Evolutionary conservation across 2,888 invertebrate species (phyloP).

Genomic region (Pyrocoelia pectoralis): DNA sequence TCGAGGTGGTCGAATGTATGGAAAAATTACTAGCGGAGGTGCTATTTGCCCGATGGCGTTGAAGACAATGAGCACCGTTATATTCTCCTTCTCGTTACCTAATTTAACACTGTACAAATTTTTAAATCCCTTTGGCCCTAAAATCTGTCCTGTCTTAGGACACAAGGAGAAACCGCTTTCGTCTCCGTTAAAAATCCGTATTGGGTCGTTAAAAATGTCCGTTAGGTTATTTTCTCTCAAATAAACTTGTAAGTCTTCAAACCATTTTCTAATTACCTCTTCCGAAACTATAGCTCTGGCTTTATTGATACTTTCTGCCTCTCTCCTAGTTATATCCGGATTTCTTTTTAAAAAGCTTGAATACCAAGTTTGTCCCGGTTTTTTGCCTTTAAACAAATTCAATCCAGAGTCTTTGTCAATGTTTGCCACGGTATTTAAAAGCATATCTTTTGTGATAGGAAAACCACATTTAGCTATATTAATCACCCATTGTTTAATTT

Average conservation of each 20-base stretch:
- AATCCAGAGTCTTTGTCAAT: slow-evolving; percentile 1
- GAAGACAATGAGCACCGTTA: slow-evolving; percentile 4
- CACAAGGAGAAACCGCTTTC: slow-evolving; percentile 4
- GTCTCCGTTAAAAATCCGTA: background rate
- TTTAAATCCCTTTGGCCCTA: slow-evolving; percentile 4
- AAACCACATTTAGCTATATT: slow-evolving; percentile 10
- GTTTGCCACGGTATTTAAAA: background rate
- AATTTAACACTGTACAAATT: slow-evolving; percentile 4
- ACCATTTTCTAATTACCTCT: background rate
- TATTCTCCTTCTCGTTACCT: slow-evolving; percentile 4
- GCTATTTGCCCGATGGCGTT: slow-evolving; percentile 4
- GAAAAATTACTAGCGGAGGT: slow-evolving; percentile 4
- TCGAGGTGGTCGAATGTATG: slow-evolving; percentile 4
- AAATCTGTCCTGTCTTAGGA: slow-evolving; percentile 2
- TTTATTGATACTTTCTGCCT: background rate
- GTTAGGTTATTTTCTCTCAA: slow-evolving; percentile 4
- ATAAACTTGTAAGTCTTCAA: background rate
- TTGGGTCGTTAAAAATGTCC: background rate
- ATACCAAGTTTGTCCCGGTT: slow-evolving; percentile 1
- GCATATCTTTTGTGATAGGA: slow-evolving; percentile 9
- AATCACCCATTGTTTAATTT: slow-evolving; percentile 13
- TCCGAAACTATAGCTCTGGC: background rate
- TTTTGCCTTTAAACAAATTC: slow-evolving; percentile 4
- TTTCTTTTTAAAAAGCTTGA: background rate
- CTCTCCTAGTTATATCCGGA: slow-evolving; percentile 3